A percentile compares a stretch with the other conserved stretches of the same genome.
Evolutionary conservation across 2,797 vertebrate species (phyloP).

Genomic region (Ctenopoma multispine): DNA sequence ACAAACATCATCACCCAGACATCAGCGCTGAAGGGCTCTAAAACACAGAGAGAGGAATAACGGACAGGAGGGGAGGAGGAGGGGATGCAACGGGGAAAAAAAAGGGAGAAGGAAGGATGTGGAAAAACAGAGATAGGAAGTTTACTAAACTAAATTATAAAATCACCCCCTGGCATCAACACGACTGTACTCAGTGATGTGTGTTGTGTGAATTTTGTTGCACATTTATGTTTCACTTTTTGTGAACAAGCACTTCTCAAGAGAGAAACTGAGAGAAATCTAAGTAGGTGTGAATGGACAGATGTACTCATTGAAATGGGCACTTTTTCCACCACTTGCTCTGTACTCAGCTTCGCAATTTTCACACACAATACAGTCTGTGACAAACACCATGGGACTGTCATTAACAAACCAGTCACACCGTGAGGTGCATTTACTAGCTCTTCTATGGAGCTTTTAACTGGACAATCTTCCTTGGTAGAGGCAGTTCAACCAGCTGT

Average conservation of each 20-base stretch:
- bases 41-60: conserved; percentile 12
- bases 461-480: background rate
- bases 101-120: conserved; percentile 4
- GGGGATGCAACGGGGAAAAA: background rate
- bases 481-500: background rate
- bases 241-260: conserved; percentile 20
- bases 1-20: conserved; percentile 99
- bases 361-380: conserved; percentile 26
- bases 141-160: conserved; percentile 46
- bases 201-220: conserved; percentile 7
- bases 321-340: conserved; percentile 25
- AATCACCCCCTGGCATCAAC: conserved; percentile 30
- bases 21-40: conserved; percentile 98
- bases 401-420: conserved; percentile 10
- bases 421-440: background rate
- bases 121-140: conserved; percentile 38
- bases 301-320: conserved; percentile 33
- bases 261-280: conserved; percentile 26
- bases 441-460: background rate
- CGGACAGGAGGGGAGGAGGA: too few relatives aligned
- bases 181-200: conserved; percentile 28
- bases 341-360: conserved; percentile 21
- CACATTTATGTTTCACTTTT: conserved; percentile 24
- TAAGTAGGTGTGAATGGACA: conserved; percentile 44
- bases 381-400: conserved; percentile 18